phyloP scores from a whole-genome alignment of 2,113 vertebrate genomes.

The Gasterosteus aculeatus region DNA sequence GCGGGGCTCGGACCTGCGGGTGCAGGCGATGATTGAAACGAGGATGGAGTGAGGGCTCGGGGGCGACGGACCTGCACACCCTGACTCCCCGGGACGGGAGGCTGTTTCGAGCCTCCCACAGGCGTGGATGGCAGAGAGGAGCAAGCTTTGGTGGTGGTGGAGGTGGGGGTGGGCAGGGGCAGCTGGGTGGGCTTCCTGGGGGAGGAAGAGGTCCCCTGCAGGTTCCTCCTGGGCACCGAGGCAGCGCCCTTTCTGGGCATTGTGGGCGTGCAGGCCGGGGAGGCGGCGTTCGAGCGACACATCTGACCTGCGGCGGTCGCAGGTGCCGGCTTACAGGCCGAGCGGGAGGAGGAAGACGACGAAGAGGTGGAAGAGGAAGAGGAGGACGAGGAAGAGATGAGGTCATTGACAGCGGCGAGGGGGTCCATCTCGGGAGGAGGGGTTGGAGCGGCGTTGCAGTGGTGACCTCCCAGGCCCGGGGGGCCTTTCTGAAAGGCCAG shows the following conservation, averaged over 20 bases:
- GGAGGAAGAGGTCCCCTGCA: slow-evolving; percentile 56
- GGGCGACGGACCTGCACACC: neutral
- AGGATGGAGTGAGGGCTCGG: slow-evolving; percentile 54
- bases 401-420: slow-evolving; percentile 85
- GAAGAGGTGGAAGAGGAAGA: slow-evolving; percentile 63
- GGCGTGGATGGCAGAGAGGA: slow-evolving; percentile 56
- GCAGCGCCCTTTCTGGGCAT: slow-evolving; percentile 57
- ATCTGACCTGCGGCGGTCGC: slow-evolving; percentile 48
- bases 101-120: slow-evolving; percentile 37
- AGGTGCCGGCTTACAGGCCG: slow-evolving; percentile 65
- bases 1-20: slow-evolving; percentile 26
- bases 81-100: slow-evolving; percentile 37
- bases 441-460: slow-evolving; percentile 69
- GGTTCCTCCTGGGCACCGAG: slow-evolving; percentile 65
- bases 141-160: slow-evolving; percentile 41
- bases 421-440: slow-evolving; percentile 88
- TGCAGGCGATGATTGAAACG: neutral
- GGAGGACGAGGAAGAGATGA: slow-evolving; percentile 68
- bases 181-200: slow-evolving; percentile 73
- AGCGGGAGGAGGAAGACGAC: slow-evolving; percentile 45
- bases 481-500: slow-evolving; percentile 92
- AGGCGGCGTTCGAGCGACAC: slow-evolving; percentile 66
- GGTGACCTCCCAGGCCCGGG: slow-evolving; percentile 64
- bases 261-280: slow-evolving; percentile 75
- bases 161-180: slow-evolving; percentile 37